Conservation (phyloP, 2,888 invertebrate genomes). For the Lysandra coridon region DNA sequence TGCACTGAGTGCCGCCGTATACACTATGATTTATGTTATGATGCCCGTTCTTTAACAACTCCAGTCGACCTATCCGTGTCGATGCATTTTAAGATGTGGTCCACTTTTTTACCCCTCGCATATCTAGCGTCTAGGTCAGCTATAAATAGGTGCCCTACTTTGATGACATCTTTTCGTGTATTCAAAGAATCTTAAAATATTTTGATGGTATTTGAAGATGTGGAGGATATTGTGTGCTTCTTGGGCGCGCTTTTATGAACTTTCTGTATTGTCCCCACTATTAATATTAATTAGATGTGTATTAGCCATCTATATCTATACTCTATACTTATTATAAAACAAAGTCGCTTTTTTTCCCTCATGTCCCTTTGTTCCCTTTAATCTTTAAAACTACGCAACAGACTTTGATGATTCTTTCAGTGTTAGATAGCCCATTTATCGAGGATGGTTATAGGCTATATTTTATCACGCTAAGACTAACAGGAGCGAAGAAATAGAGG, state of each 20-base stretch:
- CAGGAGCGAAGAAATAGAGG: too few species aligned
- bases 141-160: background rate
- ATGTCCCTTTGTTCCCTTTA: too few species aligned
- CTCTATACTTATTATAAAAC: too few species aligned
- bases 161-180: background rate
- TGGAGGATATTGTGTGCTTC: background rate
- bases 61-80: background rate
- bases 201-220: background rate
- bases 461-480: too few species aligned
- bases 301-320: too few species aligned
- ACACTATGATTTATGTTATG: background rate
- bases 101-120: background rate
- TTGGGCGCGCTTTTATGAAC: background rate
- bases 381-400: too few species aligned
- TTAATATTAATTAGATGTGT: background rate
- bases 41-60: background rate
- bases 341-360: too few species aligned
- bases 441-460: too few species aligned
- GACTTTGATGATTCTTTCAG: too few species aligned
- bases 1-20: too few species aligned
- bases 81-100: background rate
- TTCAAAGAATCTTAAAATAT: background rate
- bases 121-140: constrained; percentile 15
- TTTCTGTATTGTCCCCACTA: background rate
- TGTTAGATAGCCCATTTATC: too few species aligned